Conservation (phyloP, 2,113 vertebrate genomes). For the Stegastes partitus region DNA sequence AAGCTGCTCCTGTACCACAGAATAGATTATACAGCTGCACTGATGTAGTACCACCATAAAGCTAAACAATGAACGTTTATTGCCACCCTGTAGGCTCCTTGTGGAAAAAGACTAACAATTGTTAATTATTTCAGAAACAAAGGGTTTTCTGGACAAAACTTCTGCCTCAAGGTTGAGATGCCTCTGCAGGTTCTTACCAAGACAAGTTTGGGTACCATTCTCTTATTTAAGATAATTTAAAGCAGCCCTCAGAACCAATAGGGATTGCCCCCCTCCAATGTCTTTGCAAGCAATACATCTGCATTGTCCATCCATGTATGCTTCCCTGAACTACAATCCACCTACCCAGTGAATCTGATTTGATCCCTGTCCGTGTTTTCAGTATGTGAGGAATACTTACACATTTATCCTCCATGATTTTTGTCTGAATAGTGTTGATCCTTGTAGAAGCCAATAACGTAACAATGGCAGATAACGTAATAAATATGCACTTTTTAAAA, state of each 20-base stretch:
- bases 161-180: constrained; percentile 3
- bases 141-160: background rate
- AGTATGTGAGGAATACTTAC: background rate
- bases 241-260: constrained; percentile 19
- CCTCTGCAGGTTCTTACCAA: constrained; percentile 16
- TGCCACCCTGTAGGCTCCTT: background rate
- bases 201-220: background rate
- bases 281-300: constrained; percentile 4
- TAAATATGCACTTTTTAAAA: too few relatives aligned
- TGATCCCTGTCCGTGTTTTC: background rate
- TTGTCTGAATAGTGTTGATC: too few relatives aligned
- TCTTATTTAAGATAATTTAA: constrained; percentile 19
- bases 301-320: background rate
- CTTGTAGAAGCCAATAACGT: too few relatives aligned
- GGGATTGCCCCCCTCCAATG: constrained; percentile 16
- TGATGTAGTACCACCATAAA: constrained; percentile 2
- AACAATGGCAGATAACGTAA: too few relatives aligned
- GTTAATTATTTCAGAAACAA: constrained; percentile 40
- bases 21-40: too few relatives aligned
- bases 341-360: background rate
- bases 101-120: constrained; percentile 7
- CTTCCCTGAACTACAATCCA: background rate
- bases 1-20: too few relatives aligned
- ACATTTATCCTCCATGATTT: too few relatives aligned
- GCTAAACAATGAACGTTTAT: constrained; percentile 7